These are phyloP conservation scores for Hyperoplus lanceolatus DNA, from an alignment of 2,797 vertebrate species.

Conservation along the genomic window DNA sequence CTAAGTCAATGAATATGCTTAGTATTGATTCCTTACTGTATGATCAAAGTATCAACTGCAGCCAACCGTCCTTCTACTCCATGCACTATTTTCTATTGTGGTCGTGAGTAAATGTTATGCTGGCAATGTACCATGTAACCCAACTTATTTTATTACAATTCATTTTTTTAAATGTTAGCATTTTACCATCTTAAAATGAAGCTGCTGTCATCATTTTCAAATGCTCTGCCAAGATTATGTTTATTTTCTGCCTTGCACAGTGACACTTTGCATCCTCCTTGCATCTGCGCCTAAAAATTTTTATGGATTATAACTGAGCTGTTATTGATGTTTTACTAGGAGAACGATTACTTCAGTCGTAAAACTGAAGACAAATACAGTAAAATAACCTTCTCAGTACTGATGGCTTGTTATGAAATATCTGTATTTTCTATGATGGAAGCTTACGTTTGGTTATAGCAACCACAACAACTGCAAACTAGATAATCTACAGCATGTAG, in stretches of 20 bases:
- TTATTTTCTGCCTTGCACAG: not conserved
- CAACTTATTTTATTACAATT: not conserved
- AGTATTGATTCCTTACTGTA: constrained; percentile 18
- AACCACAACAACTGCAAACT: constrained; percentile 50
- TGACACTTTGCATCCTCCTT: not conserved
- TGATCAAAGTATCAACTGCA: constrained; percentile 4
- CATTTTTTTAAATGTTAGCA: not conserved
- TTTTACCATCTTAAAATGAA: not conserved
- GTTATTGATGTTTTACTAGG: not conserved
- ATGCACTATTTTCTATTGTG: not conserved
- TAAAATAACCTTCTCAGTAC: not conserved
- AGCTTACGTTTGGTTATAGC: constrained; percentile 2
- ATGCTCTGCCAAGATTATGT: not conserved
- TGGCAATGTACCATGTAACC: not conserved
- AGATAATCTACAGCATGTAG: constrained; percentile 50
- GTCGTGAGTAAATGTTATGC: constrained; percentile 1
- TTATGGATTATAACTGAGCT: not conserved
- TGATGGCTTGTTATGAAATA: constrained; percentile 5
- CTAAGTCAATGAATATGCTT: constrained; percentile 12
- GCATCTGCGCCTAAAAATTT: not conserved
- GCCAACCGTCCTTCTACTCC: not conserved
- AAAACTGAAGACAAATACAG: constrained; percentile 4
- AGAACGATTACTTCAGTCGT: not conserved
- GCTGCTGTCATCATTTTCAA: not conserved
- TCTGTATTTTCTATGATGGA: not conserved